Evolutionary conservation across 2,888 invertebrate species (phyloP), one percentile per base, ranked within the genome.

Genomic region (Ephialtes manifestator): DNA sequence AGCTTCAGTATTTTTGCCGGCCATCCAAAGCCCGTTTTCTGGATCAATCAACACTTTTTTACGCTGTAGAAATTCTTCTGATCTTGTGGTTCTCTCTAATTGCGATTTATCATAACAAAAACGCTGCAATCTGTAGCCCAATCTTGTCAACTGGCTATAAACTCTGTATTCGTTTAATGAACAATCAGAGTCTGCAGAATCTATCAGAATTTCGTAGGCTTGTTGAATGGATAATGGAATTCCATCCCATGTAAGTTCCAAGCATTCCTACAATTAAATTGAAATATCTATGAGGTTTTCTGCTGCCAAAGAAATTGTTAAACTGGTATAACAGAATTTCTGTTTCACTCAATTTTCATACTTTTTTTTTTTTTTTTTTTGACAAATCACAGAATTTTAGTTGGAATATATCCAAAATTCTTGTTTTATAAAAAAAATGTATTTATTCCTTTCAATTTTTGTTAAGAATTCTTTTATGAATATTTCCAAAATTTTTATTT

Each of bases 211-310:
- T 35, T 95, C 93, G 89, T 96, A 97, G 13, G 96, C 96, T 94
- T 96, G 96, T 92, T 96, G 96, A 60, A 97, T 92, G 82, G 96
- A 96, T 24, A 97, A 94, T 76, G 95, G 95, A 0, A 96, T 94
- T 46, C 95, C 95, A 90, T 95, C 95, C 93, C 95, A 95, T 84
- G 94, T 94, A 15, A 97, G 93, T 89, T 95, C 95, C 18, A 97
- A 93, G 88, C 95, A 95, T 91, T 96, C 96, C 97, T 97, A 94
- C 83, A 95, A 94, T 87, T 78, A 60, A 48, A 51, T 18, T 10
- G 10, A 39, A 39, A 39, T 39, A 39, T 39, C 0, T 39, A 2
- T 39, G 10, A 10, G 10, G 8, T 39, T 10, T 10, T 35, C 10
- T 10, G 39, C 39, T 39, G 39, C 39, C 39, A 39, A 39, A 8